A percentile compares a stretch with the other conserved stretches of the same genome.
Conservation (phyloP, 2,888 invertebrate genomes). For the Philhelius pedissequus region DNA sequence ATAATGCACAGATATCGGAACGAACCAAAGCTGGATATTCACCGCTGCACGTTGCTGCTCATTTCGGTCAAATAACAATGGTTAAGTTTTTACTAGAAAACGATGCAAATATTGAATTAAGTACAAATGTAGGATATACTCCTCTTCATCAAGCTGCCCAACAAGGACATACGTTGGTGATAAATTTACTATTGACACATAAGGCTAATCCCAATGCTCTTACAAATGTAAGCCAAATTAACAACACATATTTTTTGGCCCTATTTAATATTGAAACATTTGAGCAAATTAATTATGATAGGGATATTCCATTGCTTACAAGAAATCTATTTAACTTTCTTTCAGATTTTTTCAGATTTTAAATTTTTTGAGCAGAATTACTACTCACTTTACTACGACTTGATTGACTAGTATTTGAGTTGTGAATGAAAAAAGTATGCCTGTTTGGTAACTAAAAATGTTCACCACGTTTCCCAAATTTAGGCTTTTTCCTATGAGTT, state of each 20-base stretch:
- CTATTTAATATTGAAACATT: not conserved
- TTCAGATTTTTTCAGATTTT: too few species aligned
- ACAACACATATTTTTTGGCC: not conserved
- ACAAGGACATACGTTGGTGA: constrained; percentile 97
- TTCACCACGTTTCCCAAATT: too few species aligned
- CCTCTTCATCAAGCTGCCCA: constrained; percentile 99
- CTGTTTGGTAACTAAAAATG: too few species aligned
- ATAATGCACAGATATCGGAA: constrained; percentile 86
- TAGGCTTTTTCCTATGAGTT: too few species aligned
- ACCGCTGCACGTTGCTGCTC: constrained; percentile 97
- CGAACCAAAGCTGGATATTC: constrained; percentile 94
- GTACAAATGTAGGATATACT: constrained; percentile 91
- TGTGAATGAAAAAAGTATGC: too few species aligned
- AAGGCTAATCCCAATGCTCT: constrained; percentile 96
- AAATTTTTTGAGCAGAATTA: too few species aligned
- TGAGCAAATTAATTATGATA: not conserved
- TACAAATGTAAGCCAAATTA: constrained; percentile 87
- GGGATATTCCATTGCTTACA: too few species aligned
- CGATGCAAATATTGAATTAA: constrained; percentile 91
- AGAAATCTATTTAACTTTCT: too few species aligned
- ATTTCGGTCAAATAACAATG: constrained; percentile 96
- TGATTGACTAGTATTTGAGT: too few species aligned
- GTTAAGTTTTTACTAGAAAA: constrained; percentile 93
- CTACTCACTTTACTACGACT: too few species aligned
- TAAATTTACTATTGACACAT: constrained; percentile 93